phyloP scores from a whole-genome alignment of 2,888 invertebrate species.

The Neuroscelio doddi region DNA sequence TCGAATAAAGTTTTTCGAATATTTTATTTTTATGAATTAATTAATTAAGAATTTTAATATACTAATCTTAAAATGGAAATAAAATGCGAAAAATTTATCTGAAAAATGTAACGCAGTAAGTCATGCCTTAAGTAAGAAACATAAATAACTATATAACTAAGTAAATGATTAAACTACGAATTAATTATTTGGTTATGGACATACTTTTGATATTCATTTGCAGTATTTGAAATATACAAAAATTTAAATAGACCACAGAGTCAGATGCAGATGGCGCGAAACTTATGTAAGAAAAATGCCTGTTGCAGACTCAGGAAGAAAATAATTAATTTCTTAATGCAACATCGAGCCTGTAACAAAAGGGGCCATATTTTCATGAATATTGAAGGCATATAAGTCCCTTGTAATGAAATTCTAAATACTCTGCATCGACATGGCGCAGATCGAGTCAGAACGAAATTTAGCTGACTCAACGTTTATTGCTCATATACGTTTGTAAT shows the following conservation, averaged over 20 bases:
- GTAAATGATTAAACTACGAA: neutral
- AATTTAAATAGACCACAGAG: conserved; percentile 17
- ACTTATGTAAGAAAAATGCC: conserved; percentile 46
- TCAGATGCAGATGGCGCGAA: conserved; percentile 44
- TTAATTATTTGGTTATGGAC: neutral
- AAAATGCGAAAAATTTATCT: conserved; percentile 18
- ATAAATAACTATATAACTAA: conserved; percentile 17
- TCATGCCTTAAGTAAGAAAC: conserved; percentile 43
- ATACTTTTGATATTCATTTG: neutral
- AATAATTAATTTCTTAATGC: conserved; percentile 51
- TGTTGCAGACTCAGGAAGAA: conserved; percentile 67
- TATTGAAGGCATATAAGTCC: conserved; percentile 46
- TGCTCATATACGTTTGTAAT: conserved; percentile 69
- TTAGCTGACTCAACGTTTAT: conserved; percentile 64
- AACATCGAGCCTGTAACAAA: conserved; percentile 69
- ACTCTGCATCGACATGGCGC: conserved; percentile 62
- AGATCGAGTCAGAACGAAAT: conserved; percentile 51
- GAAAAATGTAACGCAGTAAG: conserved; percentile 23
- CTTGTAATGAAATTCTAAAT: conserved; percentile 69
- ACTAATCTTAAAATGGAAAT: neutral
- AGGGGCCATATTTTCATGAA: conserved; percentile 70
- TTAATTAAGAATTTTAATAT: neutral
- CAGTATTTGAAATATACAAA: neutral
- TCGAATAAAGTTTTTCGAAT: conserved; percentile 1
- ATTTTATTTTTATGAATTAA: too few species aligned